Base-by-base conservation (phyloP, 2,113 vertebrate species). In the Pterocles orientalis region DNA sequence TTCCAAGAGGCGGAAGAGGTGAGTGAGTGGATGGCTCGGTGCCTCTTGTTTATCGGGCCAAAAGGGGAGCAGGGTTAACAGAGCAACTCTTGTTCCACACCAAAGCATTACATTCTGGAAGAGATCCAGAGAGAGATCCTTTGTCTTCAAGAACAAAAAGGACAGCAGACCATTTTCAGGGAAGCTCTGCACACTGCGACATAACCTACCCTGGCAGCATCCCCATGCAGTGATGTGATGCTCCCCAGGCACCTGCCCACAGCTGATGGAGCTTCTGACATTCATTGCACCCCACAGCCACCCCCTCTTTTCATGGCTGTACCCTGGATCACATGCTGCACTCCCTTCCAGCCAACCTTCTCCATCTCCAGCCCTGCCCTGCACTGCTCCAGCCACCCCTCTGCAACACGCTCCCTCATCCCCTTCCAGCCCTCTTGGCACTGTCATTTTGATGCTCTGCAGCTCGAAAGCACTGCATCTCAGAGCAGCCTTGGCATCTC, bases 1-100 rank as follows among this genome's bases (percentile, higher is more conserved):
- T 95, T 95, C 92, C 87, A 47, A 76, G 94, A 96, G 82, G 33
- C 20, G 48, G 91, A 90, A 93, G 82, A 83, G 54, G 77, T 12
- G 56, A 88, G 53, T 29, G 60, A 93, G 66, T 77, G 36, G 82
- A 60, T 75, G 18, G 57, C 84, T 93, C 28, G 4, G 69, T 54
- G 8, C 47, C 94, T 96, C 89, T 85, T 90, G 84, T 96, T 94
- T 92, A 43, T 39, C 18, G 12, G 78, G 85, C 36, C 2, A 11
- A 81, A 34, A 78, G 18, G 45, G 60, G 57, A 86, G 51, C 3
- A 29, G 61, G 31, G 86, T 68, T 80, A 64, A 79, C 45, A 68
- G 64, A 80, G 56, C 69, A 82, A 73, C 85, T 72, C 90, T 93
- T 75, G 48, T 56, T 94, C 78, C 25, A 31, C 0, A 1, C 34